Conservation (phyloP, 2,113 vertebrate species). For the Ranitomeya imitator region DNA sequence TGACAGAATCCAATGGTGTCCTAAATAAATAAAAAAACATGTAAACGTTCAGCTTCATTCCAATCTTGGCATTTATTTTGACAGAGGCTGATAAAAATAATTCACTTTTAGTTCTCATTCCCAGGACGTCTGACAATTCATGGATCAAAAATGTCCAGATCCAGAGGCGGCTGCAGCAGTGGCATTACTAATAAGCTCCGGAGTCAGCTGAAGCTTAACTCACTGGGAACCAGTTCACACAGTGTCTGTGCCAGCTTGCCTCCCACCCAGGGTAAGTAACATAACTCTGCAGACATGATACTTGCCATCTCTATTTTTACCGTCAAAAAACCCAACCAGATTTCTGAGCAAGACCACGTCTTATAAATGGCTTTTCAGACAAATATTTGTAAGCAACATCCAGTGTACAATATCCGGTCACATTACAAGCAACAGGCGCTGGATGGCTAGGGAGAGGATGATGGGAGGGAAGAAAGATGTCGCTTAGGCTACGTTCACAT, state of each 20-base stretch:
- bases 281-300: constrained; percentile 26
- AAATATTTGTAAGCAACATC: constrained; percentile 35
- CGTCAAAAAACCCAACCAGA: constrained; percentile 43
- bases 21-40: not conserved
- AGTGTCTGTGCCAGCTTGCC: not conserved
- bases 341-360: constrained; percentile 37
- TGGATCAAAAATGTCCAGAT: constrained; percentile 17
- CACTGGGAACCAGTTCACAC: not conserved
- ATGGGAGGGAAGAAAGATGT: constrained; percentile 28
- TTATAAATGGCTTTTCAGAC: constrained; percentile 49
- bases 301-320: constrained; percentile 56
- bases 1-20: not conserved
- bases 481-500: too few species aligned
- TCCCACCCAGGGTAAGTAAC: constrained; percentile 29
- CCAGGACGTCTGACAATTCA: not conserved
- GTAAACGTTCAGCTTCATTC: not conserved
- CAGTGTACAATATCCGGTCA: constrained; percentile 41
- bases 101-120: not conserved
- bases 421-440: constrained; percentile 27
- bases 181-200: not conserved
- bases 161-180: not conserved
- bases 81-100: not conserved
- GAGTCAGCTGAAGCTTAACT: not conserved
- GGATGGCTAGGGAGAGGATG: not conserved
- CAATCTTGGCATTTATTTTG: not conserved